Evolutionary conservation across 2,888 invertebrate species (phyloP).

Genomic region (Orthonevra nobilis): DNA sequence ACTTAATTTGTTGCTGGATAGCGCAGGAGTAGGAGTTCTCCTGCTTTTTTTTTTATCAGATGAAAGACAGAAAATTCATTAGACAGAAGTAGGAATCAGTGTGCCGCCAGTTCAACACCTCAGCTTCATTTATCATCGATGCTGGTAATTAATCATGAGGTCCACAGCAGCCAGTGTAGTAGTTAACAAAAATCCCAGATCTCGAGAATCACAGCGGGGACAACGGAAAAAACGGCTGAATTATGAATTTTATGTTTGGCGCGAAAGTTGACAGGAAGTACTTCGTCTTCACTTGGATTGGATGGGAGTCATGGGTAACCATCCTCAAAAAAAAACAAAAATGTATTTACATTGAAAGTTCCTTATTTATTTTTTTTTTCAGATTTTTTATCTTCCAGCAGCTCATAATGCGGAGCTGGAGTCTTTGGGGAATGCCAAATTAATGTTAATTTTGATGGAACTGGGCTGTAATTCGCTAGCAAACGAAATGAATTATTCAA

Average conservation of each 20-base stretch:
- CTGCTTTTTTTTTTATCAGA: too few species aligned
- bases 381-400: neutral
- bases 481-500: conserved; percentile 60
- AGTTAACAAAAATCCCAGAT: conserved; percentile 46
- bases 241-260: conserved; percentile 12
- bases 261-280: conserved; percentile 61
- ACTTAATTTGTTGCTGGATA: conserved; percentile 37
- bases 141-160: conserved; percentile 62
- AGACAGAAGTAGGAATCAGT: conserved; percentile 60
- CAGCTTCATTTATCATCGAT: conserved; percentile 65
- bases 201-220: neutral
- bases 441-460: conserved; percentile 67
- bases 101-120: conserved; percentile 69
- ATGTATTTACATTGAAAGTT: conserved; percentile 33
- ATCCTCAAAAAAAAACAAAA: conserved; percentile 55
- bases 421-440: conserved; percentile 53
- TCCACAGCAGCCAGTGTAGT: conserved; percentile 37
- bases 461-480: conserved; percentile 52
- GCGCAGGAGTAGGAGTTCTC: too few species aligned
- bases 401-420: conserved; percentile 15
- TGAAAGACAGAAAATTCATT: conserved; percentile 55
- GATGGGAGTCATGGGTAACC: conserved; percentile 27
- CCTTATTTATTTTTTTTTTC: conserved; percentile 17
- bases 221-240: too few species aligned
- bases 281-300: conserved; percentile 28